Percentiles rank a stretch among this genome's conserved stretches.
Conservation (phyloP, 2,888 invertebrate species). For the Eristalis pertinax region DNA sequence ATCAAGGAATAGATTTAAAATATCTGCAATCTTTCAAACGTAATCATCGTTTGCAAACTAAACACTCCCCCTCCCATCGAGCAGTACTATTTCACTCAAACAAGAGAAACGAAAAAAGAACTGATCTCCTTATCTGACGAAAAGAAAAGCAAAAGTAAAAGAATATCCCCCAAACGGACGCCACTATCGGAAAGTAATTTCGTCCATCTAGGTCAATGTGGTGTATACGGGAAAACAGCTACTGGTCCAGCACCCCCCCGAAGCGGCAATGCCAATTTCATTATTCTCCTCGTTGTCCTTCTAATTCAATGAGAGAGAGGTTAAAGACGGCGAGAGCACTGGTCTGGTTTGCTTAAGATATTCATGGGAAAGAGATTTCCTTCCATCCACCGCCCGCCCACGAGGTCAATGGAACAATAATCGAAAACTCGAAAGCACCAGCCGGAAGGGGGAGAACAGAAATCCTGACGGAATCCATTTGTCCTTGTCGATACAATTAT, state of each 20-base stretch:
- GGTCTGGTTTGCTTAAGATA: conserved; percentile 1
- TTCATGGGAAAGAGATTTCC: conserved; percentile 12
- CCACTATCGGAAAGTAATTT: conserved; percentile 23
- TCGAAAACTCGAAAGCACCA: not conserved
- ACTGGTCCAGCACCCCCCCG: not conserved
- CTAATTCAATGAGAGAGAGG: not conserved
- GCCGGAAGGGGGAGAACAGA: not conserved
- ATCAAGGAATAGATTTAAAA: not conserved
- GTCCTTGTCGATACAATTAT: conserved; percentile 20
- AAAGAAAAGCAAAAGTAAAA: not conserved
- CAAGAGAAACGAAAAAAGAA: not conserved
- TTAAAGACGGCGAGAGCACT: not conserved
- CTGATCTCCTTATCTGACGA: not conserved
- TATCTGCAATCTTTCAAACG: not conserved
- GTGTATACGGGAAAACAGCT: conserved; percentile 13
- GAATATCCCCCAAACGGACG: not conserved
- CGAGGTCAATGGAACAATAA: not conserved
- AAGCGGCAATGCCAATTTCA: not conserved
- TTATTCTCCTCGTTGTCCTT: not conserved
- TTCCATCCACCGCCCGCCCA: not conserved
- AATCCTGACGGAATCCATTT: not conserved
- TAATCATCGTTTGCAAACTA: not conserved
- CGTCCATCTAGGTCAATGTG: conserved; percentile 31
- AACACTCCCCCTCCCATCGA: not conserved
- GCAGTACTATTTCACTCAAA: not conserved